Evolutionary conservation across 53 echinoderm and acorn worm genomes (phyloP).

Genomic region (Apostichopus leukothele): DNA sequence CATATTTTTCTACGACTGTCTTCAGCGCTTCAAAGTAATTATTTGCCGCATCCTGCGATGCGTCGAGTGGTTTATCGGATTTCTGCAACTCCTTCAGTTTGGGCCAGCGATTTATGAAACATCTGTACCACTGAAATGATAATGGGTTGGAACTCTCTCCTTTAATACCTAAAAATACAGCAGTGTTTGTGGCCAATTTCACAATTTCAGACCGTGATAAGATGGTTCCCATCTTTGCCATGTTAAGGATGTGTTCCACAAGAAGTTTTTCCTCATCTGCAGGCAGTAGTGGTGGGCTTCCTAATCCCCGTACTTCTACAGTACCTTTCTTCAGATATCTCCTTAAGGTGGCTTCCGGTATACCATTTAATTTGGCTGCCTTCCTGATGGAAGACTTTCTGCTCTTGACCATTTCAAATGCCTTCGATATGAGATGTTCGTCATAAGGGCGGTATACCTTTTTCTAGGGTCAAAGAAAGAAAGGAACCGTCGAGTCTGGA

Average conservation of each 20-base stretch:
- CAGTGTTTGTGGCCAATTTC: background rate
- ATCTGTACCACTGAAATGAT: background rate
- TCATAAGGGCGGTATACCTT: background rate
- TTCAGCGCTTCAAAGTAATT: background rate
- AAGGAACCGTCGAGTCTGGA: background rate
- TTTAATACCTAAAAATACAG: background rate
- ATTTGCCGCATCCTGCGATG: background rate
- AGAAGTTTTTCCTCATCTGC: conserved; percentile 5
- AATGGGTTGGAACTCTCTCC: background rate
- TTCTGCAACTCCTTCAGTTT: background rate
- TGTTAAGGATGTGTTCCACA: background rate
- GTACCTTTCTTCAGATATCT: background rate
- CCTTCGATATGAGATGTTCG: background rate
- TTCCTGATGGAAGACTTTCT: conserved; percentile 1
- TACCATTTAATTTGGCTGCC: conserved; percentile 7
- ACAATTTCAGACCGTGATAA: background rate
- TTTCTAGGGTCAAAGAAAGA: conserved; percentile 11
- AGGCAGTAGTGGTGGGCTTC: background rate
- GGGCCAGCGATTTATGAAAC: background rate
- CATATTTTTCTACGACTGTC: background rate
- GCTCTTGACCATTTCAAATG: background rate
- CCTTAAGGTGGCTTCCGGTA: background rate
- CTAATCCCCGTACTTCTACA: background rate
- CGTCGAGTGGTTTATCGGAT: background rate
- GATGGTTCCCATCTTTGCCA: background rate